Evolutionary conservation across 2,113 vertebrate species (phyloP), one percentile per base, ranked within the genome.

Genomic region (Vicugna pacos): DNA sequence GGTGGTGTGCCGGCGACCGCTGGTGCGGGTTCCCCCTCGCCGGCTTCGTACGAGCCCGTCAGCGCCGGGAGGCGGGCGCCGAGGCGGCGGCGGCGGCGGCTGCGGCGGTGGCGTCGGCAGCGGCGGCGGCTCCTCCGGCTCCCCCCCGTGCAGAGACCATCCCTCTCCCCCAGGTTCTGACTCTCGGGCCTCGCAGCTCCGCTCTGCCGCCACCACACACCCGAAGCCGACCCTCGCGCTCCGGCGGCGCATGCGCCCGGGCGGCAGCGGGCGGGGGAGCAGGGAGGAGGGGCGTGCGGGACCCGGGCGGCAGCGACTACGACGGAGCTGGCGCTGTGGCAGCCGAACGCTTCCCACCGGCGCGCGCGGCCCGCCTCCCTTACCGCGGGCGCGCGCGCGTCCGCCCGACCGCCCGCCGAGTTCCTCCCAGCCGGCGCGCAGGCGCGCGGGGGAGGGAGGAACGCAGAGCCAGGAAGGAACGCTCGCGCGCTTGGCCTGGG

Each of bases 101-200:
- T 97, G 98, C 97, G 97, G 97, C 98, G 97, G 95, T 95, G 98
- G 97, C 98, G 99, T 97, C 98, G 99, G 98, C 98, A 98, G 99
- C 99, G 99, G 97, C 97, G 97, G 97, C 97, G 98, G 96, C 96
- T 98, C 98, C 98, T 97, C 94, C 98, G 96, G 97, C 96, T 98
- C 98, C 97, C 97, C 97, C 94, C 88, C 73, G 94, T 96, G 97
- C 97, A 96, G 97, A 96, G 98, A 98, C 98, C 98, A 98, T 98
- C 98, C 98, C 98, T 99, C 98, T 98, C 98, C 98, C 98, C 98
- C 98, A 98, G 98, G 98, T 97, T 98, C 98, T 97, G 98, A 97
- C 97, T 96, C 97, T 97, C 87, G 93, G 96, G 97, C 96, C 96
- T 81, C 97, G 96, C 97, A 96, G 98, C 97, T 98, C 97, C 67